Evolutionary conservation across 2,797 vertebrate species (phyloP).

Genomic region (Psittacula derbiana): DNA sequence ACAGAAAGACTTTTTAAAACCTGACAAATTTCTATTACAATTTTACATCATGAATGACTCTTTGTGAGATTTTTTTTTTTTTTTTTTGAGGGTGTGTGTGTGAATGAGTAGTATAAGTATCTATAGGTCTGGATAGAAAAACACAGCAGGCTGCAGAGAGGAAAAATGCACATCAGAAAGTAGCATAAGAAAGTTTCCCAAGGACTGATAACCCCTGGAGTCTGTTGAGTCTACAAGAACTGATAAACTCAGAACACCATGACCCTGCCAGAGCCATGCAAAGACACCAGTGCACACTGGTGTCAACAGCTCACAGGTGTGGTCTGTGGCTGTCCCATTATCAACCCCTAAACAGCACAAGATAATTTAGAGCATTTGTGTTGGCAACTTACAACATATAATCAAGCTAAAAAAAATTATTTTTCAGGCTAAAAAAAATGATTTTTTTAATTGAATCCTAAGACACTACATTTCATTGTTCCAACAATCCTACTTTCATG

Average conservation of each 20-base stretch:
- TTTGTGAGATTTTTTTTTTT: background rate
- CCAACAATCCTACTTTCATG: background rate
- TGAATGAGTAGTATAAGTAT: background rate
- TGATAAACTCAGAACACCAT: background rate
- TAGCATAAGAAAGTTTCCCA: background rate
- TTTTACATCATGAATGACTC: background rate
- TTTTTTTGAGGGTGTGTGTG: background rate
- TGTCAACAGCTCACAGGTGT: background rate
- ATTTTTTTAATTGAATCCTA: background rate
- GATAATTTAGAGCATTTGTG: background rate
- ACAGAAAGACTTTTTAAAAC: background rate
- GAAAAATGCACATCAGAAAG: background rate
- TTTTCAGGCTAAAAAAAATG: too few species aligned
- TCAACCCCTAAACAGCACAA: background rate
- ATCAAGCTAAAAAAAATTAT: background rate
- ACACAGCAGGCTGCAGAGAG: background rate
- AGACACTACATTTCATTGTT: background rate
- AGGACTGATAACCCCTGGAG: background rate
- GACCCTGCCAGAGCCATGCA: background rate
- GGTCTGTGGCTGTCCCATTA: background rate
- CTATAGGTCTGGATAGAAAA: background rate
- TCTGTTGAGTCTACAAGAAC: background rate
- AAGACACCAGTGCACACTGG: fast-evolving
- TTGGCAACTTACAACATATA: background rate
- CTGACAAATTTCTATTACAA: background rate